Base-by-base conservation (phyloP, 64 coral and sea anemone species). In the Hydrozoanthus tunicans region DNA sequence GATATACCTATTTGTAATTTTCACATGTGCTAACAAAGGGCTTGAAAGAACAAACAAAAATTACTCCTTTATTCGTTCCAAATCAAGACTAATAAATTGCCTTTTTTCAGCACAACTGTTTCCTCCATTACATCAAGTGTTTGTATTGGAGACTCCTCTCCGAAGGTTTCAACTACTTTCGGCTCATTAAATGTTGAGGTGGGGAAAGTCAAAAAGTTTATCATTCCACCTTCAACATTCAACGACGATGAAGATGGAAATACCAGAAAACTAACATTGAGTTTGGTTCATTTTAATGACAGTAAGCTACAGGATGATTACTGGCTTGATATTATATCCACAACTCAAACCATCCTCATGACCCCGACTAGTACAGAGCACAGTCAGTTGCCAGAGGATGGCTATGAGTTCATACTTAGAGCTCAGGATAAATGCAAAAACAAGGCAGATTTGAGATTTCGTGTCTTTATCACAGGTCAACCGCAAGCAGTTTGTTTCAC, bases 191-290 rank as follows among this genome's bases (percentile, higher is more conserved):
- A 69, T 86, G 63, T 86, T 53, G 64, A 1, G 7, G 27, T 86
- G 52, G 82, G 82, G 53, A 58, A 86, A 86, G 64, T 86, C 6
- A 25, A 51, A 69, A 62, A 70, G n/a, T 8, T 52, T 51, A 61
- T 70, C 0, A 12, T 86, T 43, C 82, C 64, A 69, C 67, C 32
- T 6, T 14, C 26, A 51, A 86, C 82, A 10, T 86, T 86, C 82
- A 86, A 51, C n/a, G 82, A 86, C n/a, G 52, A 70, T 8, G 26
- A 86, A 86, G 82, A 86, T 70, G 82, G 82, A 85, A 52, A 25
- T 4, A 85, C 82, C 53, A 70, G 64, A 5, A 0, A 55, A 11
- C 82, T 86, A 67, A 86, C n/a, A 52, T 14, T 86, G 4, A 66
- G 25, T 66, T 64, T 86, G 51, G 62, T 53, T 70, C 63, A 86